A percentile compares a stretch with the other conserved stretches of the same genome.
phyloP scores from a whole-genome alignment of 2,113 vertebrate species.

The Physeter macrocephalus region DNA sequence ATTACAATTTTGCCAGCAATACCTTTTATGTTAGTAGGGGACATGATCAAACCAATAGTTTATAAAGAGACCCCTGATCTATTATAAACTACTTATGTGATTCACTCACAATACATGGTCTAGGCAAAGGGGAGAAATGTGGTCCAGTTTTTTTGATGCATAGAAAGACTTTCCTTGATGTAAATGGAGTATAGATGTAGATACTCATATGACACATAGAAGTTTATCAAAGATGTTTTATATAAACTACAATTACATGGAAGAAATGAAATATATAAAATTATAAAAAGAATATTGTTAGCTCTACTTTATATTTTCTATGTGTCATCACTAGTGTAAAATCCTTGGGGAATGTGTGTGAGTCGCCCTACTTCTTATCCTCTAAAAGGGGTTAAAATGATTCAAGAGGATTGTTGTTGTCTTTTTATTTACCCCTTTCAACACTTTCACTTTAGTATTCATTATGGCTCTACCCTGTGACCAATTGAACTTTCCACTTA shows the following conservation, averaged over 20 bases:
- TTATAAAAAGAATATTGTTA: slow-evolving; percentile 27
- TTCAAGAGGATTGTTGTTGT: slow-evolving; percentile 37
- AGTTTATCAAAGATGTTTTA: not conserved
- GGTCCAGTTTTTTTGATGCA: not conserved
- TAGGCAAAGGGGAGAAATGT: not conserved
- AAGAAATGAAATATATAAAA: slow-evolving; percentile 35
- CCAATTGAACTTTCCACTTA: slow-evolving; percentile 3
- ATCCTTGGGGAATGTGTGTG: not conserved
- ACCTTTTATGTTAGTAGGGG: not conserved
- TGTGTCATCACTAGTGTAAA: slow-evolving; percentile 12
- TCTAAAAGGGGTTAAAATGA: slow-evolving; percentile 51
- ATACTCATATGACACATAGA: not conserved
- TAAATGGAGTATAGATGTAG: not conserved
- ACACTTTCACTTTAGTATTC: slow-evolving; percentile 7
- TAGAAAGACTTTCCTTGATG: not conserved
- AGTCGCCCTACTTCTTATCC: slow-evolving; percentile 44
- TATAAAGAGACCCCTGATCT: not conserved
- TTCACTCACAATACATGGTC: rapidly evolving
- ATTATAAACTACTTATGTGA: not conserved
- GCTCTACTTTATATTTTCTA: slow-evolving; percentile 26
- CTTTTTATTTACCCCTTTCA: slow-evolving; percentile 41
- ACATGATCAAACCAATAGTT: slow-evolving; percentile 12
- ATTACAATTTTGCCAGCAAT: slow-evolving; percentile 15
- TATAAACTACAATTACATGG: not conserved
- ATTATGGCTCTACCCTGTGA: not conserved